phyloP scores from a whole-genome alignment of 2,113 vertebrate genomes.

The Vulpes vulpes region DNA sequence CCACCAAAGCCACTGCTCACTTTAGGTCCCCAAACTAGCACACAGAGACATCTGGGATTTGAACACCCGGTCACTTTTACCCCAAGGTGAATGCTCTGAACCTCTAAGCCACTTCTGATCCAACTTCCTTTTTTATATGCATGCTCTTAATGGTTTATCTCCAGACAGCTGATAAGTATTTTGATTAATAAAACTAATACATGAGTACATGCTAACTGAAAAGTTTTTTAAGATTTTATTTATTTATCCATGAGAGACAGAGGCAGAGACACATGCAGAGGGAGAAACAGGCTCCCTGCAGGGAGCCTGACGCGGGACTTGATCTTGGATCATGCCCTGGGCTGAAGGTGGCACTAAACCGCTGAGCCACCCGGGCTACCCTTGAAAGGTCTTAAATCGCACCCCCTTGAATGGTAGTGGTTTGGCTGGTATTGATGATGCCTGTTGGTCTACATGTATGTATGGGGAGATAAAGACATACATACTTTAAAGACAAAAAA shows the following conservation, averaged over 20 bases:
- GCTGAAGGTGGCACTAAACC: too few relatives aligned
- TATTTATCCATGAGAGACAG: too few relatives aligned
- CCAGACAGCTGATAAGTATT: background rate
- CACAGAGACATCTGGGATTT: fast-evolving
- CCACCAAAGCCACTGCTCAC: background rate
- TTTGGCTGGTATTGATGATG: background rate
- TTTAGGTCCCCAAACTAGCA: background rate
- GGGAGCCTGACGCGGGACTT: too few relatives aligned
- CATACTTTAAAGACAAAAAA: background rate
- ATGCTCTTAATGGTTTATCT: background rate
- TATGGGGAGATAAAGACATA: background rate
- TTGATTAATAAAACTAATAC: background rate
- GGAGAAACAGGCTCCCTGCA: too few relatives aligned
- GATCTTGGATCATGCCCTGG: too few relatives aligned
- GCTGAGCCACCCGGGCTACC: too few relatives aligned
- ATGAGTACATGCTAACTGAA: background rate
- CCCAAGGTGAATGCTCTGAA: background rate
- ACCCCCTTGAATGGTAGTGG: background rate
- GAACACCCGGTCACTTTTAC: background rate
- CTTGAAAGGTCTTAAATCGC: background rate
- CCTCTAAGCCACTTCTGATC: background rate
- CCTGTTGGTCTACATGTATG: background rate
- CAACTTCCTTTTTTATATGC: background rate
- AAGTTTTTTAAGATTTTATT: background rate
- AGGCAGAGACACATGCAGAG: too few relatives aligned